These are phyloP conservation scores for Nibea coibor DNA, from an alignment of 2,113 vertebrate genomes.

Conservation along the genomic window DNA sequence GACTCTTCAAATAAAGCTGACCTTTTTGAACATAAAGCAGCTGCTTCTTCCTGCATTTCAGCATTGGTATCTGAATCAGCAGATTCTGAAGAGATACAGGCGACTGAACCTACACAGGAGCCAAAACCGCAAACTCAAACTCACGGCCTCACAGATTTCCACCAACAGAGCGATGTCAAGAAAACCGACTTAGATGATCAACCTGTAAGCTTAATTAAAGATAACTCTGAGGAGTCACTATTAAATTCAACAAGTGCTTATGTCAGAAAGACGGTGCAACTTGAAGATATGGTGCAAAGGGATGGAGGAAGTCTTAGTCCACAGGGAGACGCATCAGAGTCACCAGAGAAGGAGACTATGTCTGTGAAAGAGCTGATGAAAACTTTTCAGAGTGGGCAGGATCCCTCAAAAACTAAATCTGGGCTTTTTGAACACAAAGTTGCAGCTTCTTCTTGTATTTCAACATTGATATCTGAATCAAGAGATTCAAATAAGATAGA, in stretches of 20 bases:
- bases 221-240: slow-evolving; percentile 3
- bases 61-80: slow-evolving; percentile 24
- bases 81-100: slow-evolving; percentile 16
- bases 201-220: not conserved
- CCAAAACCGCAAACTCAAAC: not conserved
- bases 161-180: not conserved
- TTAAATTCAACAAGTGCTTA: not conserved
- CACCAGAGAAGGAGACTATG: slow-evolving; percentile 82
- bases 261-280: slow-evolving; percentile 37
- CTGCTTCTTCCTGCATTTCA: slow-evolving; percentile 37
- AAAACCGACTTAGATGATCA: not conserved
- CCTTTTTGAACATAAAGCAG: slow-evolving; percentile 87
- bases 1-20: slow-evolving; percentile 89
- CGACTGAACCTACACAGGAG: not conserved
- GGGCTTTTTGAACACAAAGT: slow-evolving; percentile 79
- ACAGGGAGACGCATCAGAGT: slow-evolving; percentile 84
- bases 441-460: slow-evolving; percentile 24
- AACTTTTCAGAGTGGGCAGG: slow-evolving; percentile 92
- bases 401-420: slow-evolving; percentile 87
- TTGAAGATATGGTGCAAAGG: slow-evolving; percentile 37
- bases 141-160: not conserved
- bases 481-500: slow-evolving; percentile 14
- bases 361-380: slow-evolving; percentile 93
- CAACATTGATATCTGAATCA: slow-evolving; percentile 35
- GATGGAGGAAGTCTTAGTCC: not conserved